Base-by-base conservation (phyloP, 1,140 invertebrate species). In the Aleiodes sp. region DNA sequence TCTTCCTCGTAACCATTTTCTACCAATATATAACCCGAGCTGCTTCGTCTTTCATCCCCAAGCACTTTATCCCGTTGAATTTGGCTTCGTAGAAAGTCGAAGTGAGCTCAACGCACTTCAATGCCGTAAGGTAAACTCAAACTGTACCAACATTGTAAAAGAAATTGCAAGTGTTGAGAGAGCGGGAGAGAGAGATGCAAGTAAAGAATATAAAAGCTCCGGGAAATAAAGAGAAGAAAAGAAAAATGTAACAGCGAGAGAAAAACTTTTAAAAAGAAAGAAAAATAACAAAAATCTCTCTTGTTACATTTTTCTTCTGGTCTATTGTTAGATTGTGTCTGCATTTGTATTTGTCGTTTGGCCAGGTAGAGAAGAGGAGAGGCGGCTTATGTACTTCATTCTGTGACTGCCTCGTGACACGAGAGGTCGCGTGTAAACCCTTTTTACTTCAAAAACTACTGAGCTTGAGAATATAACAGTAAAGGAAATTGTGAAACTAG, bases 341-440 rank as follows among this genome's bases (percentile, higher is more conserved):
- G 21, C 19, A n/a, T n/a, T n/a, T n/a, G 46, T 52, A 52, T 52
- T 52, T 52, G 14, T 52, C 26, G 46, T 52, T 21, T 9, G 26
- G 46, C 46, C 46, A n/a, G n/a, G n/a, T n/a, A n/a, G n/a, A n/a
- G n/a, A n/a, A n/a, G n/a, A n/a, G n/a, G n/a, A n/a, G n/a, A n/a
- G n/a, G n/a, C n/a, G n/a, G n/a, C 46, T 52, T 52, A 8, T 52
- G 8, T 21, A 16, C 46, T 57, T 60, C 28, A 19, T 26, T 28
- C 28, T 6, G 73, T 73, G 74, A 81, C 77, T 76, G 74, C 72
- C 69, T 59, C 57, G 37, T 68, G 67, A 62, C 80, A 82, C 80
- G 82, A 75, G 73, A 80, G 59, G 73, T 81, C 76, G 82, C 82
- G 80, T 82, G 82, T 70, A 70, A 43, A 64, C 68, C 68, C 64